Evolutionary conservation across 37 sponge, comb jelly and placozoan species (phyloP), one percentile per base, ranked within the genome.

Genomic region (Cliona cf. orientalis): DNA sequence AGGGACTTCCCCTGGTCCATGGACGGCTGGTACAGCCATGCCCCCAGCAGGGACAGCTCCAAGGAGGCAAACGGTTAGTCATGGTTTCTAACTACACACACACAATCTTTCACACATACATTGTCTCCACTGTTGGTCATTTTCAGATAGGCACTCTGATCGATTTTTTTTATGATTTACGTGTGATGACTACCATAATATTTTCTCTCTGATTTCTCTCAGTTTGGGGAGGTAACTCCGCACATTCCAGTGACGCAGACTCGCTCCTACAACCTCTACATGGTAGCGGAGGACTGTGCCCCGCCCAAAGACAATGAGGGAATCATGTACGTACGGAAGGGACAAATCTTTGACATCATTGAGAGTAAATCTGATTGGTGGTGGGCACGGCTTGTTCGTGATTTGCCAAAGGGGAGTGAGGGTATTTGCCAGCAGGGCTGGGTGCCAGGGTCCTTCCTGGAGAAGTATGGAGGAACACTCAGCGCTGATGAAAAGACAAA

Each of bases 201-300:
- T 49, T 49, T 49, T 19, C 17, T 19, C 11, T 49, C 55, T 49
- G 17, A 19, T 49, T 49, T 19, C 17, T 11, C 11, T 49, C 17
- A 49, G 55, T 2, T 39, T 38, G 45, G 36, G 19, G 74, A 73
- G 36, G 33, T 17, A 1, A 38, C 60, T 32, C 45, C 25, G 37
- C 32, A 35, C 75, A 64, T 38, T 23, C 49, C 59, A 34, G 33
- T 19, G 42, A 39, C 33, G 39, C 21, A 45, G 41, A 21, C 42
- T 0, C 84, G 56, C 28, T 42, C 4, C 0, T 42, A 43, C 2
- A 73, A 82, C 56, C 89, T 89, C 42, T 82, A 89, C 62, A 14
- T 77, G 19, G 89, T 81, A 17, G 83, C 62, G 11, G 89, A 82
- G 42, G 89, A 89, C 72, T 89, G 89, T 78, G 77, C 89, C 39